phyloP scores from a whole-genome alignment of 2,113 vertebrate species.

The Cololabis saira region DNA sequence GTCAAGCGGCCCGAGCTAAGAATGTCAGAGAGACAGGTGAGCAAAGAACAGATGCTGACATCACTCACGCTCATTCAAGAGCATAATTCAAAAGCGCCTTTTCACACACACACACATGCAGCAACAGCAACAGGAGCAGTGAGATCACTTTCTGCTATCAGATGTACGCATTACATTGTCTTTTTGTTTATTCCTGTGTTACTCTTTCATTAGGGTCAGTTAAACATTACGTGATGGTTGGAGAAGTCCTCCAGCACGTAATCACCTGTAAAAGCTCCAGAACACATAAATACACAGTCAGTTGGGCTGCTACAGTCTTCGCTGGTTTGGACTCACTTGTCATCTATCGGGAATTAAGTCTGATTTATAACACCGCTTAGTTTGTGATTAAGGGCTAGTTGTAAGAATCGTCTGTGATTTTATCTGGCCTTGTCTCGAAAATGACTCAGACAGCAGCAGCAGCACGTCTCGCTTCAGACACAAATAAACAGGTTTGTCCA shows the following conservation, averaged over 20 bases:
- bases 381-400: conserved; percentile 13
- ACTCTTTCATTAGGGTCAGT: conserved; percentile 69
- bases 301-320: conserved; percentile 24
- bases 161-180: conserved; percentile 53
- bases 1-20: conserved; percentile 7
- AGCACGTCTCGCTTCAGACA: conserved; percentile 82
- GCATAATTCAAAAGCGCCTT: conserved; percentile 7
- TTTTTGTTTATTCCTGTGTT: conserved; percentile 70
- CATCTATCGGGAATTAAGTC: conserved; percentile 25
- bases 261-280: conserved; percentile 63
- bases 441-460: conserved; percentile 82
- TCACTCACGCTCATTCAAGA: conserved; percentile 47
- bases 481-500: conserved; percentile 82
- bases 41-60: conserved; percentile 38
- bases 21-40: conserved; percentile 12
- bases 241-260: conserved; percentile 38
- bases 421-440: conserved; percentile 68
- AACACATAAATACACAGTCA: conserved; percentile 69
- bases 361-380: conserved; percentile 62
- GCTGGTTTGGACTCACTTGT: conserved; percentile 34
- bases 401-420: conserved; percentile 48
- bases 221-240: conserved; percentile 75
- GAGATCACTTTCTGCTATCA: conserved; percentile 56
- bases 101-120: conserved; percentile 3
- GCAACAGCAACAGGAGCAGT: conserved; percentile 40